Conservation (phyloP, 2,797 vertebrate genomes). For the Takifugu rubripes region DNA sequence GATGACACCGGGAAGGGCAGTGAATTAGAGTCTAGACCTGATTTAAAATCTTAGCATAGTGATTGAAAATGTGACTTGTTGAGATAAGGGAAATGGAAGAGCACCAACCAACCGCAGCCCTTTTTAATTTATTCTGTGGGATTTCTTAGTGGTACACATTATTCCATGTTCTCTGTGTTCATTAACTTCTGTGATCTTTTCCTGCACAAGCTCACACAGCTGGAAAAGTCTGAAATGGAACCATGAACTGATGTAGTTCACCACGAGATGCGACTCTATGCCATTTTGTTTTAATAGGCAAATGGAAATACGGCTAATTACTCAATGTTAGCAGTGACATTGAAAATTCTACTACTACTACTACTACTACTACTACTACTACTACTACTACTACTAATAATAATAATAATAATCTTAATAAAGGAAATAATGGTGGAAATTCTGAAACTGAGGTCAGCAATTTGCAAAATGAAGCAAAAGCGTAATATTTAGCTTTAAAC, state of each 20-base stretch:
- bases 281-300: not conserved
- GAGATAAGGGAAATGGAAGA: conserved; percentile 65
- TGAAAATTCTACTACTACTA: not conserved
- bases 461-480: no score
- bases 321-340: not conserved
- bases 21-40: conserved; percentile 45
- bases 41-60: conserved; percentile 63
- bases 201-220: conserved; percentile 28
- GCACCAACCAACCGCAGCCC: conserved; percentile 54
- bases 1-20: conserved; percentile 48
- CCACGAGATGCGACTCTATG: not conserved
- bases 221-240: conserved; percentile 13
- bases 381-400: no score
- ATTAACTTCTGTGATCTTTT: conserved; percentile 63
- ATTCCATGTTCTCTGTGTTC: conserved; percentile 49
- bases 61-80: conserved; percentile 72
- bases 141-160: conserved; percentile 61
- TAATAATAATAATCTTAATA: no score
- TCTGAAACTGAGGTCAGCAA: no score
- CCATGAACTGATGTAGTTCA: not conserved
- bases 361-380: no score
- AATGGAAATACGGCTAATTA: conserved; percentile 1
- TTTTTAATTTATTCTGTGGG: conserved; percentile 56
- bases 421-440: no score
- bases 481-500: no score